Conservation (phyloP, 2,888 invertebrate species). For the Trissolcus japonicus region DNA sequence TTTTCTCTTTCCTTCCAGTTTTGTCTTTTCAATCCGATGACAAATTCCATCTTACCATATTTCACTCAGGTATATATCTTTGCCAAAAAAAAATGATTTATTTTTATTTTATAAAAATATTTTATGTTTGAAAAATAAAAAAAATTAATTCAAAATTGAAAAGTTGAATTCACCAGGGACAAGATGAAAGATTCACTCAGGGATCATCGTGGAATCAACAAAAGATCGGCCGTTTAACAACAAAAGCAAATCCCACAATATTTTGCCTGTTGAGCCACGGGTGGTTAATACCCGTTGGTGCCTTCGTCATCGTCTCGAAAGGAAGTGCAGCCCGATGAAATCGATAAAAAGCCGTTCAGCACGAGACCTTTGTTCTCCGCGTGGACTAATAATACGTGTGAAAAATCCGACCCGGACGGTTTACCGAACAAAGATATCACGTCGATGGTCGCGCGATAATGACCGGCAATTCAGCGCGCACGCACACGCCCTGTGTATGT, state of each 20-base stretch:
- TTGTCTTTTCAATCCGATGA: constrained; percentile 3
- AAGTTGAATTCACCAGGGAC: neutral
- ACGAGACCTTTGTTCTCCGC: constrained; percentile 46
- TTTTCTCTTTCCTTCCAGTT: constrained; percentile 7
- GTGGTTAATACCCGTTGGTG: constrained; percentile 63
- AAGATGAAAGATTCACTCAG: neutral
- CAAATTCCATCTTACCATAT: neutral
- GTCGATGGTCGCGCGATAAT: constrained; percentile 71
- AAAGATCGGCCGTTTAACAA: constrained; percentile 6
- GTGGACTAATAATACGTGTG: constrained; percentile 49
- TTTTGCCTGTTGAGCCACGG: constrained; percentile 36
- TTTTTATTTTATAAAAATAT: too few species aligned
- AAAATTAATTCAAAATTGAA: too few species aligned
- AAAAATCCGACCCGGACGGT: constrained; percentile 42
- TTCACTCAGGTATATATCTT: too few species aligned
- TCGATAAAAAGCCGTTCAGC: constrained; percentile 48
- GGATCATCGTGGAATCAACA: constrained; percentile 13
- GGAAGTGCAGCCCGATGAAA: constrained; percentile 45
- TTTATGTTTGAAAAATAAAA: too few species aligned
- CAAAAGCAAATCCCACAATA: constrained; percentile 22
- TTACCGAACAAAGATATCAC: constrained; percentile 60
- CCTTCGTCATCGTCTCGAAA: constrained; percentile 54
- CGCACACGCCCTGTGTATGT: constrained; percentile 37
- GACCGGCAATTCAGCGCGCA: constrained; percentile 69
- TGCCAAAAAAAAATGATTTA: too few species aligned